Evolutionary conservation across 2,888 invertebrate genomes (phyloP).

Genomic region (Dicranocentrus wangi): DNA sequence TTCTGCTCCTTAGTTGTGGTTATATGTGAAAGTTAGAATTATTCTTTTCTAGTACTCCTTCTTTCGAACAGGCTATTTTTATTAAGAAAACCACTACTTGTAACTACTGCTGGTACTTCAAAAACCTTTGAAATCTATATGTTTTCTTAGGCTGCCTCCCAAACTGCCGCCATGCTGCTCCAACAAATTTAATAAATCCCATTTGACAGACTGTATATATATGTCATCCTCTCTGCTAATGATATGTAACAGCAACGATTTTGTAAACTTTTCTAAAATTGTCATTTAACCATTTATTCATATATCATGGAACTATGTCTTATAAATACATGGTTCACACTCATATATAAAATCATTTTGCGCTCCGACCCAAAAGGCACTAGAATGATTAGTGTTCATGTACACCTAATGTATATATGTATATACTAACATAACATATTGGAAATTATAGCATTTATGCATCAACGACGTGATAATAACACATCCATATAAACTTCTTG

Average conservation of each 20-base stretch:
- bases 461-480: no score
- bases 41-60: background rate
- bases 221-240: background rate
- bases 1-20: background rate
- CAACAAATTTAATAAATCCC: no score
- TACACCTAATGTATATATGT: background rate
- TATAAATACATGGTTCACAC: background rate
- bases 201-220: no score
- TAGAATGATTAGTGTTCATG: constrained; percentile 20
- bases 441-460: no score
- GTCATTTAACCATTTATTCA: background rate
- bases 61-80: no score
- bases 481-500: no score
- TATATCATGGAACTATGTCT: background rate
- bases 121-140: no score
- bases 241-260: background rate
- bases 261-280: background rate
- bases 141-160: no score
- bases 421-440: no score
- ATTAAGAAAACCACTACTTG: background rate
- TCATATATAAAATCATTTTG: constrained; percentile 32
- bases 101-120: no score
- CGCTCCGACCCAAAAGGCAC: constrained; percentile 28
- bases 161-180: no score
- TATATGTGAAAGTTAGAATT: constrained; percentile 12